Percentiles rank a stretch among this genome's conserved stretches.
phyloP scores from a whole-genome alignment of 1,140 invertebrate species.

The Drosophila bocki region DNA sequence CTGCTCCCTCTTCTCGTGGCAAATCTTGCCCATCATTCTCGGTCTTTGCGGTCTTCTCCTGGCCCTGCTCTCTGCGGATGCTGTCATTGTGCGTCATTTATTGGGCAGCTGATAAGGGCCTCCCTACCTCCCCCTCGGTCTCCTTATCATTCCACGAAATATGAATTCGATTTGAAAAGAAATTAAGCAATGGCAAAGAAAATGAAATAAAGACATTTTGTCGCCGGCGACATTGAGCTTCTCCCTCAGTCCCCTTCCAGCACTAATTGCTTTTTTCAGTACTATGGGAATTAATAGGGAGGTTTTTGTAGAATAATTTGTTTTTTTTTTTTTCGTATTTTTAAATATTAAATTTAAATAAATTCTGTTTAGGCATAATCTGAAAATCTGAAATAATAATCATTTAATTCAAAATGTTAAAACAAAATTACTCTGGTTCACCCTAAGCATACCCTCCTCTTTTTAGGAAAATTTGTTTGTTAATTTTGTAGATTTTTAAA shows the following conservation, averaged over 20 bases:
- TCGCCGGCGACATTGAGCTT: conserved; percentile 56
- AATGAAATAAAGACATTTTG: conserved; percentile 73
- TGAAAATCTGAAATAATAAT: neutral
- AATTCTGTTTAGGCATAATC: too few relatives aligned
- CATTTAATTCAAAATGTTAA: neutral
- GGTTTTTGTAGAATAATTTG: neutral
- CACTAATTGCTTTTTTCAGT: conserved; percentile 17
- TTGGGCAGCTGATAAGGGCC: conserved; percentile 65
- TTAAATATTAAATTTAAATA: too few relatives aligned
- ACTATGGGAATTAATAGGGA: neutral
- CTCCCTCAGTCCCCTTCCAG: neutral
- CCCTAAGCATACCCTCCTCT: neutral
- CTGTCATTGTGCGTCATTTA: conserved; percentile 69
- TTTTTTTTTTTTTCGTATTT: neutral
- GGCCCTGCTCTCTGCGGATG: conserved; percentile 8
- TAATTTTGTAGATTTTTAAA: neutral
- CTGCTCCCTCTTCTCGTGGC: neutral
- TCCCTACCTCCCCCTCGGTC: neutral
- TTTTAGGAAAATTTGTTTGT: accelerated
- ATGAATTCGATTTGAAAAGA: conserved; percentile 77
- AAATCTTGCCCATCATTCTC: conserved; percentile 39
- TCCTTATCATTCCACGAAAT: conserved; percentile 41
- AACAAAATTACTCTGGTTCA: neutral
- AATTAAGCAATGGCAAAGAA: conserved; percentile 60
- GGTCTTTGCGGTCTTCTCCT: conserved; percentile 6